Evolutionary conservation across 2,888 invertebrate genomes (phyloP).

Genomic region (Diarsia brunnea): DNA sequence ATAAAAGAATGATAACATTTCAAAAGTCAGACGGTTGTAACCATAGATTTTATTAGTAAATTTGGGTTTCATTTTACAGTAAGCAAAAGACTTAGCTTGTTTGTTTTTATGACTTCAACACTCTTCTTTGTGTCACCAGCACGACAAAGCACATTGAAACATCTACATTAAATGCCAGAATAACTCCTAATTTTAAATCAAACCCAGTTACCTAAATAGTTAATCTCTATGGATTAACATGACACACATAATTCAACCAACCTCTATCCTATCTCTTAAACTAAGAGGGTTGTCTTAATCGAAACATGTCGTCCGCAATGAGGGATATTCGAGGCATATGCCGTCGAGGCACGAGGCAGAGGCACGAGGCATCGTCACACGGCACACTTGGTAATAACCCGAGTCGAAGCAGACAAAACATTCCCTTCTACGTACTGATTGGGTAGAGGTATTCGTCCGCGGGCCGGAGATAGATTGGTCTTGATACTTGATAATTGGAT

Average conservation of each 20-base stretch:
- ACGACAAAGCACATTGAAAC: background rate
- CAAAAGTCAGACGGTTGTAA: background rate
- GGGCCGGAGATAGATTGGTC: slow-evolving; percentile 52
- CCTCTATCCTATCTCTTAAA: slow-evolving; percentile 70
- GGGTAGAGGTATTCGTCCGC: slow-evolving; percentile 78
- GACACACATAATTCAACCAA: slow-evolving; percentile 46
- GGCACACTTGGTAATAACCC: slow-evolving; percentile 77
- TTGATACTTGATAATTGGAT: slow-evolving; percentile 76
- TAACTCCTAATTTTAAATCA: background rate
- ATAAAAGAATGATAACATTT: too few relatives aligned
- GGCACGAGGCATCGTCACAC: slow-evolving; percentile 72
- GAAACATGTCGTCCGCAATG: slow-evolving; percentile 88
- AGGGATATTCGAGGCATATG: slow-evolving; percentile 86
- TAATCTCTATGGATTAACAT: slow-evolving; percentile 23
- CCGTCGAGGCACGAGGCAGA: slow-evolving; percentile 74
- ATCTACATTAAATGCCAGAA: background rate
- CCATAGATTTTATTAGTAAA: background rate
- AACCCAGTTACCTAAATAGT: background rate
- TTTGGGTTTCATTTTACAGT: background rate
- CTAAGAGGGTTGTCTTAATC: slow-evolving; percentile 87
- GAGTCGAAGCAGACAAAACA: slow-evolving; percentile 86
- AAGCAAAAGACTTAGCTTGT: too few relatives aligned
- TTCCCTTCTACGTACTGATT: slow-evolving; percentile 86
- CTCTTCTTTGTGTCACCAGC: background rate
- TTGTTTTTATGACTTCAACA: background rate